Percentiles rank a stretch among this genome's conserved stretches.
Conservation (phyloP, 2,113 vertebrate genomes). For the Hippocampus barbouri region DNA sequence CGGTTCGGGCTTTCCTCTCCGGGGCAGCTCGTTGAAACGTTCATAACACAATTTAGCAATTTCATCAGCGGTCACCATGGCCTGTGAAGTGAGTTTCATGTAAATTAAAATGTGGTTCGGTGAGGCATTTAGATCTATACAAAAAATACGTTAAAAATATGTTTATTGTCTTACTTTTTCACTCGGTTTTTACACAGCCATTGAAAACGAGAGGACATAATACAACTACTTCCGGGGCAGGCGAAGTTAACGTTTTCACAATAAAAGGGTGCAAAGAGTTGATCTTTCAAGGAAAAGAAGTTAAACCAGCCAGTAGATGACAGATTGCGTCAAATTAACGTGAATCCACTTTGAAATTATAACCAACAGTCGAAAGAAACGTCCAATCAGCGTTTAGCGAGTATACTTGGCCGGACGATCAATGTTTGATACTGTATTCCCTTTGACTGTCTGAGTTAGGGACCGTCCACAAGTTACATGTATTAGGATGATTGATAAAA, state of each 20-base stretch:
- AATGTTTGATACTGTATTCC: no score
- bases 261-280: background rate
- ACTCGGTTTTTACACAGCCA: background rate
- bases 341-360: no score
- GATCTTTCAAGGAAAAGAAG: no score
- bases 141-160: background rate
- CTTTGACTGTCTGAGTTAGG: no score
- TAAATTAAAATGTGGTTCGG: background rate
- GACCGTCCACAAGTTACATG: no score
- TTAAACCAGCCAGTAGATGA: background rate
- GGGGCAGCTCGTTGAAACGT: conserved; percentile 78
- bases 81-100: background rate
- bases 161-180: background rate
- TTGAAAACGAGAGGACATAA: background rate
- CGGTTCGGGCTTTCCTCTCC: conserved; percentile 82
- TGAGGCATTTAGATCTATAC: background rate
- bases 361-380: no score
- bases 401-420: no score
- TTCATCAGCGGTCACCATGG: conserved; percentile 79
- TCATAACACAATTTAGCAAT: conserved; percentile 78
- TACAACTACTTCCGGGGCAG: background rate
- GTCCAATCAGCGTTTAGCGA: no score
- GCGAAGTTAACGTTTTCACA: background rate
- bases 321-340: background rate
- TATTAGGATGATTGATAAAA: no score